Base-by-base conservation (phyloP, 2,888 invertebrate genomes). In the Lasioglossum figueresi region DNA sequence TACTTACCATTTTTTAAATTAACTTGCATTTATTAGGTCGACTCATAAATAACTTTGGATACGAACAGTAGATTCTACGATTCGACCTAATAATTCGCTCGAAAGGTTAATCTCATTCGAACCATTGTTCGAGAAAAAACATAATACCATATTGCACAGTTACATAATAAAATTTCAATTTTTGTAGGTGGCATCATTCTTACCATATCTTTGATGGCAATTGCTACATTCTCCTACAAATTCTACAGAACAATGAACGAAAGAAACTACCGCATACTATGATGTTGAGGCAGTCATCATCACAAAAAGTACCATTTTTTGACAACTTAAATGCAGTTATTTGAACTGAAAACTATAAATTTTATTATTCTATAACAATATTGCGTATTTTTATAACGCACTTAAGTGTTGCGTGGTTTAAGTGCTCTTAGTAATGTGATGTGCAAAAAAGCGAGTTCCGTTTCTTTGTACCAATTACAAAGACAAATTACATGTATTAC, bases 251-350 rank as follows among this genome's bases (percentile, higher is more conserved):
- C 98, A 86, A 97, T 97, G 93, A 97, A 97, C 83, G 98, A 98
- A 95, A 96, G 97, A 91, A 98, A 98, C 95, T 99, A 98, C 95
- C 98, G 98, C 93, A 98, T 98, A 85, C 97, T 98, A 94, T 98
- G 97, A 97, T 89, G 92, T 86, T 89, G 92, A 90, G 89, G 92
- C 83, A 40, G 23, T 34, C 45, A 37, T 63, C 76, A 78, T 52
- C 48, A 91, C 90, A 90, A 83, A 76, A 76, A 87, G 86, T 88
- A 70, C 80, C 63, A 76, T 80, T 82, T 75, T 83, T 75, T 74
- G 78, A 83, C 76, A 86, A 89, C 81, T 70, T 88, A 88, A 85
- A 82, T 72, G 73, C 88, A 88, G 82, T 88, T 86, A 77, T 81
- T 89, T 59, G 86, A 89, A 87, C 79, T 89, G 79, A 78, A 82